Evolutionary conservation across 1,140 invertebrate genomes (phyloP), one percentile per base, ranked within the genome.

Genomic region (Proctacanthus coquilletti): DNA sequence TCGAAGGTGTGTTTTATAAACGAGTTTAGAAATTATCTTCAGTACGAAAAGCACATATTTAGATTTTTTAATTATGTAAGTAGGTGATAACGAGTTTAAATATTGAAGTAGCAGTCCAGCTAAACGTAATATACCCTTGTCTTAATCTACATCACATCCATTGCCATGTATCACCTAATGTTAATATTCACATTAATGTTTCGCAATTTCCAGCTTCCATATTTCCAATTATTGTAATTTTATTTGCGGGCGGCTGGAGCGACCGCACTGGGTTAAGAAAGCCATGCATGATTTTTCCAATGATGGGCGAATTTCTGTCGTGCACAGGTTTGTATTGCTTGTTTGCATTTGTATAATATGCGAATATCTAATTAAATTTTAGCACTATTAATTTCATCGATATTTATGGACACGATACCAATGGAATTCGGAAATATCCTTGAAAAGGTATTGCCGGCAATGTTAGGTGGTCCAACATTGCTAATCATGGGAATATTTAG

Each of bases 171-270:
- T 38, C 32, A 13, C n/a, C 23, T 14, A 41, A 13, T 30, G 18
- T 4, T 18, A 6, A 34, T 34, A 4, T 34, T 34, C 18, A 25
- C 14, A 36, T 65, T 60, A 61, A 65, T 61, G 47, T 63, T 62
- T 39, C 56, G 58, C 11, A 39, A 61, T 19, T 38, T 30, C 36
- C 13, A 58, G 66, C 68, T 40, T 66, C 68, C 0, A 62, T 68
- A 4, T 66, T 77, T 36, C 72, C 72, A 0, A 51, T 74, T 3
- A 63, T 74, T 19, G 61, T 75, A 41, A 62, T 74, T 9, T 51
- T 76, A 30, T 69, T 77, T 56, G 56, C 77, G 45, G 73, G 77
- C 41, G 69, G 71, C 1, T 71, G 71, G 67, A 73, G 72, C 42
- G 74, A 76, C 50, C 63, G 68, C 23, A 69, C 72, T 32, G 73